A percentile compares a stretch with the other conserved stretches of the same genome.
Conservation (phyloP, 1,140 invertebrate species). For the Drosophila parvula region DNA sequence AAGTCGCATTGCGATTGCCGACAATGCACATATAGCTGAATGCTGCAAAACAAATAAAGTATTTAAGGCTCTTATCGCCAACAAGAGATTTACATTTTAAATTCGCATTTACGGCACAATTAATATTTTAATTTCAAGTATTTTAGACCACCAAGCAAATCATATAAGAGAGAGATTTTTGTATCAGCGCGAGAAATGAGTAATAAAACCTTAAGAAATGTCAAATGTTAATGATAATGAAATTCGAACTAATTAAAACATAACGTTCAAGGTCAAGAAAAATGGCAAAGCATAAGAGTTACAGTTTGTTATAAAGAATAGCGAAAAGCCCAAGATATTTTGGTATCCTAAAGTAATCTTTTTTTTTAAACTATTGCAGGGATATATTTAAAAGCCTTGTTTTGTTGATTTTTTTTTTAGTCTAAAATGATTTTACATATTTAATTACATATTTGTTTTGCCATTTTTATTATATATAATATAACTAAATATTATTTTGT, state of each 20-base stretch:
- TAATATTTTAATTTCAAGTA: neutral
- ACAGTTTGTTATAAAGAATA: no score
- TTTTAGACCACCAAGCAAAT: slow-evolving; percentile 9
- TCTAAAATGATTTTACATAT: no score
- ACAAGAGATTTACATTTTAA: neutral
- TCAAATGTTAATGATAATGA: neutral
- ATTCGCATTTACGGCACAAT: neutral
- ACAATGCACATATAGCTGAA: neutral
- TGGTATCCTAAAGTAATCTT: no score
- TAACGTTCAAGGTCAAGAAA: neutral
- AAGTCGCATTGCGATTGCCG: neutral
- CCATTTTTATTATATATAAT: no score
- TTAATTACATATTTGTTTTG: no score
- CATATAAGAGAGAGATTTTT: neutral
- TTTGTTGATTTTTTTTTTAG: no score
- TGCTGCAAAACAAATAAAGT: neutral
- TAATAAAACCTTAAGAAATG: neutral
- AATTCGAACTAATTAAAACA: neutral
- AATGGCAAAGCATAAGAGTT: neutral
- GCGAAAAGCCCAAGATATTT: no score
- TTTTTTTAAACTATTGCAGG: no score
- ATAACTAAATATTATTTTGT: neutral
- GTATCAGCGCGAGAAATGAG: neutral
- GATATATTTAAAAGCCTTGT: no score
- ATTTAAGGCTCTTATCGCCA: slow-evolving; percentile 8